Base-by-base conservation (phyloP, 2,113 vertebrate species). In the Micronycteris hirsuta region DNA sequence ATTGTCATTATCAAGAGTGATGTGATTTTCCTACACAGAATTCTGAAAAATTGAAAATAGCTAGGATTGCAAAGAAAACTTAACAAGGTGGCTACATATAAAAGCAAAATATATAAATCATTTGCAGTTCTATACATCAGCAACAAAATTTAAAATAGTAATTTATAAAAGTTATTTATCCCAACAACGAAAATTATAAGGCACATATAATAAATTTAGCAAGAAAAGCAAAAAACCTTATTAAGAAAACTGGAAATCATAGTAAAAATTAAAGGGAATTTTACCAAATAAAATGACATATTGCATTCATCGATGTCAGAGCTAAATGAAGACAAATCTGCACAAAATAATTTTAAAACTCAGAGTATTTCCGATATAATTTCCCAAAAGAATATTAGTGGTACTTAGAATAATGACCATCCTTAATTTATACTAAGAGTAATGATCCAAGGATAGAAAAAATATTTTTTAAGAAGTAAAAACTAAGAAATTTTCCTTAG, bases 301-400 rank as follows among this genome's bases (percentile, higher is more conserved):
- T 58, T 63, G 36, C 5, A 78, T 58, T 86, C n/a, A 86, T 82
- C 10, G 22, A 74, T 24, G 5, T 93, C 19, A 90, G 93, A 90
- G 8, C n/a, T 94, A 24, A 88, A 31, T 47, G 36, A 74, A 68
- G 58, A 92, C 13, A 74, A 54, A 45, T 84, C n/a, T 70, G 41
- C 20, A 36, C 19, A 77, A 77, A 94, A 82, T 87, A 74, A 81
- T 74, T 85, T 95, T 49, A 76, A 94, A 94, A 77, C 24, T 61
- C 13, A 54, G 1, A 91, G n/a, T 58, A 86, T 26, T 54, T 71
- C 31, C 45, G 49, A 38, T 78, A 24, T 88, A 87, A 54, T 94
- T 92, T 88, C 24, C 38, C 7, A 77, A 88, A 77, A 5, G 16
- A 38, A 94, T 52, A 86, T 76, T 36, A 52, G 17, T 83, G 36